Evolutionary conservation across 2,888 invertebrate species (phyloP).

Genomic region (Temnothorax rugatulus): DNA sequence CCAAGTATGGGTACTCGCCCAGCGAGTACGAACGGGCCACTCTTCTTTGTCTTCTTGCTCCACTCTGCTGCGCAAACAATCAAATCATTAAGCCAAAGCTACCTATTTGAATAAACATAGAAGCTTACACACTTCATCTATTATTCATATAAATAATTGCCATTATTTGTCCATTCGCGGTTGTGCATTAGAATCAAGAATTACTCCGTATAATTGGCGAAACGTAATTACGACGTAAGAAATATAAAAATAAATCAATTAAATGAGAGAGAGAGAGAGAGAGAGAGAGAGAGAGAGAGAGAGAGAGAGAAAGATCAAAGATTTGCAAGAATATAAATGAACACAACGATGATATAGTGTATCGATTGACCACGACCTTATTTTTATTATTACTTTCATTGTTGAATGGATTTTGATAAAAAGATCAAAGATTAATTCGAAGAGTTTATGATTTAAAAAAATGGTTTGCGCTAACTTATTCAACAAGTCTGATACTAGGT

Average conservation of each 20-base stretch:
- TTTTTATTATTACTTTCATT: background rate
- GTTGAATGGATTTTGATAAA: background rate
- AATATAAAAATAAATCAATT: slow-evolving; percentile 10
- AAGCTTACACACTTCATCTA: background rate
- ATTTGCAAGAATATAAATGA: background rate
- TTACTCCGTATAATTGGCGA: background rate
- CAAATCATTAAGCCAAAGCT: slow-evolving; percentile 20
- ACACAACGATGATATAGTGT: background rate
- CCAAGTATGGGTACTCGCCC: slow-evolving; percentile 86
- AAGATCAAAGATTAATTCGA: background rate
- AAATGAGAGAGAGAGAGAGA: background rate
- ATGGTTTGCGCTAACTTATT: background rate
- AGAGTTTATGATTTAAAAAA: background rate
- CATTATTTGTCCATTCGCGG: background rate
- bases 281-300: too few relatives aligned
- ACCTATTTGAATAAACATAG: slow-evolving; percentile 10
- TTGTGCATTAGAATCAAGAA: background rate
- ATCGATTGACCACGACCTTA: background rate
- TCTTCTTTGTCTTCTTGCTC: slow-evolving; percentile 66
- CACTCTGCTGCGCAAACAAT: slow-evolving; percentile 46
- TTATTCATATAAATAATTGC: background rate
- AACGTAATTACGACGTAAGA: background rate
- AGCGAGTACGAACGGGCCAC: slow-evolving; percentile 88
- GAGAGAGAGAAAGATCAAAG: background rate
- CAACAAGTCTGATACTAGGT: background rate